Conservation (phyloP, 2,113 vertebrate genomes). For the Corynorhinus townsendii region DNA sequence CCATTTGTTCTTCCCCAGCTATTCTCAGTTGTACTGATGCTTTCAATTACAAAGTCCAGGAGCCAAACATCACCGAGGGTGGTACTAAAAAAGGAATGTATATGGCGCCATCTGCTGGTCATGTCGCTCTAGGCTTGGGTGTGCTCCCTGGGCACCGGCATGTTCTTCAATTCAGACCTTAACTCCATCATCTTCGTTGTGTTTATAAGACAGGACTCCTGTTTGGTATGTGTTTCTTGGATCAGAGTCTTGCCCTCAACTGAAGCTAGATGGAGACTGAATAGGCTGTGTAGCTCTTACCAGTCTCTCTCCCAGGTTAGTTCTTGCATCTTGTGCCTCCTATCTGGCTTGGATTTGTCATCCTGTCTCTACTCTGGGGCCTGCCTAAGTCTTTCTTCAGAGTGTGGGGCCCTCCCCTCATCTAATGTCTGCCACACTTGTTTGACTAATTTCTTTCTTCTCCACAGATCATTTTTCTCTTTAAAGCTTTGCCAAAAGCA, state of each 20-base stretch:
- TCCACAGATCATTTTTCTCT: neutral
- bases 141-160: rapidly evolving
- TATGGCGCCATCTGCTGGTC: neutral
- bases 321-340: neutral
- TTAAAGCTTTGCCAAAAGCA: conserved; percentile 17
- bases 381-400: neutral
- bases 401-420: neutral
- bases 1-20: neutral
- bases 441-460: neutral
- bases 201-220: neutral
- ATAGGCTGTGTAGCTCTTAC: neutral
- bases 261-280: neutral
- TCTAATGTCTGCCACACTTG: neutral
- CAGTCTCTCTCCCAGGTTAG: neutral
- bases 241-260: neutral
- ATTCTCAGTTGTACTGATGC: neutral
- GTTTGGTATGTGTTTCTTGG: neutral
- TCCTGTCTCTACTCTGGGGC: neutral
- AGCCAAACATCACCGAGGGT: neutral
- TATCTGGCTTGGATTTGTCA: neutral
- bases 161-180: neutral
- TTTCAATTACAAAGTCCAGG: neutral
- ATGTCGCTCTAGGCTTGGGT: neutral
- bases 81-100: neutral
- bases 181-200: neutral